phyloP scores from a whole-genome alignment of 2,797 vertebrate species.

The Megaceryle alcyon region DNA sequence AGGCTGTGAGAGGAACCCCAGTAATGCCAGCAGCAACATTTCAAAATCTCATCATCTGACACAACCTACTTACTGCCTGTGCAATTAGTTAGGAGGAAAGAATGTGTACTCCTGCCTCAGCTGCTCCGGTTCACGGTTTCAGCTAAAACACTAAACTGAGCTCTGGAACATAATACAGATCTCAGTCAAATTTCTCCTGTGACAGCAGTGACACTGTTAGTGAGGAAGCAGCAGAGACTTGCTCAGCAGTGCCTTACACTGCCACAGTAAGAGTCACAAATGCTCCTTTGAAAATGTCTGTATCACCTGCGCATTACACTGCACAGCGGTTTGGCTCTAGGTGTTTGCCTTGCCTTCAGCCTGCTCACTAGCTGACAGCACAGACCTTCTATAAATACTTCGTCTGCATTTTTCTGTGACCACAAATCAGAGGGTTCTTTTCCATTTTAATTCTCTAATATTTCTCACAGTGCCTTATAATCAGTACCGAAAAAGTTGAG shows the following conservation, averaged over 20 bases:
- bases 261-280: not conserved
- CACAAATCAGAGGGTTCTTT: not conserved
- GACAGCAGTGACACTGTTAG: not conserved
- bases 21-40: not conserved
- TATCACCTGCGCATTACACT: not conserved
- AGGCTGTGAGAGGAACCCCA: not conserved
- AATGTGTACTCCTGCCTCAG: not conserved
- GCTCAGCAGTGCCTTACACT: not conserved
- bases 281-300: not conserved
- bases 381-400: not conserved
- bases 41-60: not conserved
- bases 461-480: slow-evolving; percentile 28
- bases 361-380: not conserved
- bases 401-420: not conserved
- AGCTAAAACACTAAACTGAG: not conserved
- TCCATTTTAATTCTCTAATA: slow-evolving; percentile 11
- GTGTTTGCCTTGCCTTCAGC: not conserved
- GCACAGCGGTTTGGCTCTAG: not conserved
- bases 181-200: not conserved
- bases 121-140: not conserved
- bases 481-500: slow-evolving; percentile 5
- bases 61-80: not conserved
- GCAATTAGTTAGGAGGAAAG: not conserved
- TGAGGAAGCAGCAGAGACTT: not conserved
- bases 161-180: not conserved